Percentiles rank a stretch among this genome's conserved stretches.
phyloP scores from a whole-genome alignment of 2,888 invertebrate genomes.

The Scaptomyza tumidula region DNA sequence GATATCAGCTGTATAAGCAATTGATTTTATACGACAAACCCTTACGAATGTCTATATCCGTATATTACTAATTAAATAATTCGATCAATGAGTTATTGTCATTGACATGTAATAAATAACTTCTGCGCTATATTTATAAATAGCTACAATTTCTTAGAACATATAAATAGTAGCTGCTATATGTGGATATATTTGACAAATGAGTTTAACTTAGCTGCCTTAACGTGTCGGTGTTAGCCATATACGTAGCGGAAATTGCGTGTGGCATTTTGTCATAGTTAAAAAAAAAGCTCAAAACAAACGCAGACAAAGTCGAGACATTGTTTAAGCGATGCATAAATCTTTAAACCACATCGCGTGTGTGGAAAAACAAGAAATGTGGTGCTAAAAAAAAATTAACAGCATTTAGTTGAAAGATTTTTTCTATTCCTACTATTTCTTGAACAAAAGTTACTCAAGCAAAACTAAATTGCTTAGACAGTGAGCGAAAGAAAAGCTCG shows the following conservation, averaged over 20 bases:
- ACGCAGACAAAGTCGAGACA: neutral
- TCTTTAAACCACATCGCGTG: conserved; percentile 49
- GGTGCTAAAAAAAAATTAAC: conserved; percentile 32
- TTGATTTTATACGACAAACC: neutral
- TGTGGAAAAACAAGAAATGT: conserved; percentile 14
- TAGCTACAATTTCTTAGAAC: conserved; percentile 9
- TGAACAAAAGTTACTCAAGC: conserved; percentile 12
- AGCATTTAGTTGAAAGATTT: conserved; percentile 42
- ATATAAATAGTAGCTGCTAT: neutral
- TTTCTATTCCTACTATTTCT: neutral
- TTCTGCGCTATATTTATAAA: conserved; percentile 11
- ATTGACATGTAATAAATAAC: conserved; percentile 16
- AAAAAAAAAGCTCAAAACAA: neutral
- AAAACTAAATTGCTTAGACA: conserved; percentile 35
- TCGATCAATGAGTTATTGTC: conserved; percentile 27
- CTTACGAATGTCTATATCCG: neutral
- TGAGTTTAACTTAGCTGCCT: conserved; percentile 22
- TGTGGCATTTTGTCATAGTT: conserved; percentile 19
- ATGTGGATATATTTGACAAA: conserved; percentile 35
- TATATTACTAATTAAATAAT: conserved; percentile 3
- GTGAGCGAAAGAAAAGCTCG: neutral
- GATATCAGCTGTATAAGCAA: too few species aligned
- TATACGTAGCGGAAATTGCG: conserved; percentile 27
- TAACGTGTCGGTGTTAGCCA: conserved; percentile 20
- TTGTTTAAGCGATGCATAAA: conserved; percentile 22